phyloP scores from a whole-genome alignment of 2,797 vertebrate species.

The Petrocephalus sullivani region DNA sequence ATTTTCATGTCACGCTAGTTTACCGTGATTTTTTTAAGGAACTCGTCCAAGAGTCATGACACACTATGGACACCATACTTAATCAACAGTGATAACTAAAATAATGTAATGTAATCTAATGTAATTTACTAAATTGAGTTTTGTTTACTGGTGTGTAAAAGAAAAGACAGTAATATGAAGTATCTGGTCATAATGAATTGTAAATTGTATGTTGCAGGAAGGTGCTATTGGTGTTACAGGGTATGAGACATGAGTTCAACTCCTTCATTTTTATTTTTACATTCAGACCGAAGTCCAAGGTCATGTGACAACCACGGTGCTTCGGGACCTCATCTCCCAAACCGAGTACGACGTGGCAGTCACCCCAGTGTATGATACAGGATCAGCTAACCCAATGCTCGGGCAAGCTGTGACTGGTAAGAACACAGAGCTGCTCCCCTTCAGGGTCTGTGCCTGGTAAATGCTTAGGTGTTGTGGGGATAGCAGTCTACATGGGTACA shows the following conservation, averaged over 20 bases:
- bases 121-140: neutral
- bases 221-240: neutral
- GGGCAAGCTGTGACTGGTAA: slow-evolving; percentile 80
- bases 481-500: neutral
- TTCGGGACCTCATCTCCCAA: slow-evolving; percentile 83
- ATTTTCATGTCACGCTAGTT: neutral
- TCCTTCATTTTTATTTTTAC: slow-evolving; percentile 1
- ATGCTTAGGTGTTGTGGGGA: neutral
- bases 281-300: slow-evolving; percentile 79
- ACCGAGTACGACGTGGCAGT: slow-evolving; percentile 79
- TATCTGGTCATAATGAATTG: neutral
- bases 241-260: neutral
- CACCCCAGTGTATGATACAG: slow-evolving; percentile 80
- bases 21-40: neutral
- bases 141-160: neutral
- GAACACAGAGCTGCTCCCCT: slow-evolving; percentile 11
- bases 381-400: slow-evolving; percentile 63
- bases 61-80: neutral
- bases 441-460: neutral
- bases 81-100: neutral
- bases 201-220: neutral
- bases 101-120: neutral
- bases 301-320: slow-evolving; percentile 59
- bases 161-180: neutral
- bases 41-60: neutral